A percentile compares a stretch with the other conserved stretches of the same genome.
These are phyloP conservation scores for Morpho helenor DNA, from an alignment of 2,888 invertebrate genomes.

Conservation along the genomic window DNA sequence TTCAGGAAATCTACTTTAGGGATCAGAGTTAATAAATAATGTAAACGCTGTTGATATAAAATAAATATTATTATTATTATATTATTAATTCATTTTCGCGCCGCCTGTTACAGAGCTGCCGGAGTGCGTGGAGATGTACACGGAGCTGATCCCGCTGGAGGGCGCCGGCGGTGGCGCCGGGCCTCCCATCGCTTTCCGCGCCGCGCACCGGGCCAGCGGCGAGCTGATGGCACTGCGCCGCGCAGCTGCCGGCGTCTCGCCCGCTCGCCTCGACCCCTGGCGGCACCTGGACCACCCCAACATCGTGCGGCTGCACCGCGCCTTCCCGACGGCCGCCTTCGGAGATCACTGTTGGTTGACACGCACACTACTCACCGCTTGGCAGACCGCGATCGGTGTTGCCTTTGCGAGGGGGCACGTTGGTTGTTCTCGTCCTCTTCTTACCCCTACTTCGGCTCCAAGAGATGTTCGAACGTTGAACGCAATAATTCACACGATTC, in stretches of 20 bases:
- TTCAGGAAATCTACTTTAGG: too few relatives aligned
- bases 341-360: constrained; percentile 92
- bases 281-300: constrained; percentile 97
- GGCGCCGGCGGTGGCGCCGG: constrained; percentile 79
- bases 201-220: constrained; percentile 91
- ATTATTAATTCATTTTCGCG: too few relatives aligned
- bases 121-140: constrained; percentile 93
- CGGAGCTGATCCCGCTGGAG: constrained; percentile 92
- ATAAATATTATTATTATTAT: too few relatives aligned
- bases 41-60: too few relatives aligned
- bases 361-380: not conserved
- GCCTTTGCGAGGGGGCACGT: too few relatives aligned
- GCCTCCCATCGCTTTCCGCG: constrained; percentile 93
- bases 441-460: too few relatives aligned
- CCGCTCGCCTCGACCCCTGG: constrained; percentile 93
- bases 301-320: constrained; percentile 94
- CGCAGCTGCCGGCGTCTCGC: not conserved
- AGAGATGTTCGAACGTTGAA: too few relatives aligned
- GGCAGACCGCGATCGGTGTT: too few relatives aligned
- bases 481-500: too few relatives aligned
- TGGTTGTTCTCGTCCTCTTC: too few relatives aligned
- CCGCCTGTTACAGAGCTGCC: constrained; percentile 87
- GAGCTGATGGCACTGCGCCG: constrained; percentile 91
- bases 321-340: constrained; percentile 97
- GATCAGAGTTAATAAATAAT: too few relatives aligned